A percentile compares a stretch with the other conserved stretches of the same genome.
Conservation (phyloP, 2,888 invertebrate genomes). For the Callimorpha dominula region DNA sequence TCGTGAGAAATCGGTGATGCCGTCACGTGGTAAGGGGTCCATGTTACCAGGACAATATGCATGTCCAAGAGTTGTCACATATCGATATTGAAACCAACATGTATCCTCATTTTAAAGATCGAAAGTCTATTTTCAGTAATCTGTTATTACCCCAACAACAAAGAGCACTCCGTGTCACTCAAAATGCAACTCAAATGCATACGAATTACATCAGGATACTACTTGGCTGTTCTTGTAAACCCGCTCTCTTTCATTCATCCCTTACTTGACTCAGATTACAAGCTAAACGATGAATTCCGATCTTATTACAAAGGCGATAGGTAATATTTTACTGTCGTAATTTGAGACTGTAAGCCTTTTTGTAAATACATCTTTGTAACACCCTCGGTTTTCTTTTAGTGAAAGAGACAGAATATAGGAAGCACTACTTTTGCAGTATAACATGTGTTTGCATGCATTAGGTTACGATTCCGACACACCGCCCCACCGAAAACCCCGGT, state of each 20-base stretch:
- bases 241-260: conserved; percentile 24
- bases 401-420: conserved; percentile 42
- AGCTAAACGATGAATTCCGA: conserved; percentile 22
- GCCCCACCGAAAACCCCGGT: no score
- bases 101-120: conserved; percentile 1
- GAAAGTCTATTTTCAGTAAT: conserved; percentile 25
- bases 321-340: conserved; percentile 7
- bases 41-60: conserved; percentile 62
- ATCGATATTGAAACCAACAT: neutral
- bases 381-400: conserved; percentile 35
- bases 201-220: conserved; percentile 21
- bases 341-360: neutral
- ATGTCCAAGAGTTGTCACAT: neutral
- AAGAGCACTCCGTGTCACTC: conserved; percentile 1
- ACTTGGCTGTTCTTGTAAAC: neutral
- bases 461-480: no score
- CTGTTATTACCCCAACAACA: conserved; percentile 11
- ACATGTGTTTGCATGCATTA: neutral
- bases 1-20: conserved; percentile 59
- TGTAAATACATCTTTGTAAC: conserved; percentile 25
- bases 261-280: conserved; percentile 9
- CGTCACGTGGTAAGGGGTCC: conserved; percentile 81
- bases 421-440: neutral
- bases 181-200: conserved; percentile 29
- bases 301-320: conserved; percentile 10